These are phyloP conservation scores for Crossocerus cetratus DNA, from an alignment of 2,888 invertebrate genomes.

Conservation along the genomic window DNA sequence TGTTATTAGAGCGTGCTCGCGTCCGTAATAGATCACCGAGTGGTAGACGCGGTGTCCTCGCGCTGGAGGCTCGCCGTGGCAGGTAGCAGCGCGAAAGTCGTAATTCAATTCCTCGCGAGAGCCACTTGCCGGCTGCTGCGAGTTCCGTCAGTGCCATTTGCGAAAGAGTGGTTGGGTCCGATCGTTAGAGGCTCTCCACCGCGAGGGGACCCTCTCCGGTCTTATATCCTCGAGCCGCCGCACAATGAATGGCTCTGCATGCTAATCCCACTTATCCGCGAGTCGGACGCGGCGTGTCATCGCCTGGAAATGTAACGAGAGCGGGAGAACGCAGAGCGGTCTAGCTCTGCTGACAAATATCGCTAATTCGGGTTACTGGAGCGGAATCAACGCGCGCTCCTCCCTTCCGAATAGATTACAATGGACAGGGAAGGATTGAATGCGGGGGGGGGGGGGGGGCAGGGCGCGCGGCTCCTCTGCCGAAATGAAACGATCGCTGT, in stretches of 20 bases:
- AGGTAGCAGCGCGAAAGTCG: conserved; percentile 50
- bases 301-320: background rate
- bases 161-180: background rate
- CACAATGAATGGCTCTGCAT: background rate
- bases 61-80: conserved; percentile 28
- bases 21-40: background rate
- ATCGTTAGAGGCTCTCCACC: conserved; percentile 13
- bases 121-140: conserved; percentile 23
- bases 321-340: background rate
- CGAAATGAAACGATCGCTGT: no score
- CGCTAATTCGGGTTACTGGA: background rate
- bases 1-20: conserved; percentile 50
- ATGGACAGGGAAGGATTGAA: background rate
- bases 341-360: background rate
- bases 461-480: no score
- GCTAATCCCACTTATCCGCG: background rate
- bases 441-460: background rate
- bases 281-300: background rate
- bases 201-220: background rate
- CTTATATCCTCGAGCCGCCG: background rate
- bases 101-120: conserved; percentile 63
- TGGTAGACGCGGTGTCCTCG: conserved; percentile 20
- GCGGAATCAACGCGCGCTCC: background rate
- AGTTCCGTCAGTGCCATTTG: conserved; percentile 38
- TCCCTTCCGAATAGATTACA: background rate